A percentile compares a stretch with the other conserved stretches of the same genome.
These are phyloP conservation scores for Crypturellus undulatus DNA, from an alignment of 2,113 vertebrate species.

Conservation along the genomic window DNA sequence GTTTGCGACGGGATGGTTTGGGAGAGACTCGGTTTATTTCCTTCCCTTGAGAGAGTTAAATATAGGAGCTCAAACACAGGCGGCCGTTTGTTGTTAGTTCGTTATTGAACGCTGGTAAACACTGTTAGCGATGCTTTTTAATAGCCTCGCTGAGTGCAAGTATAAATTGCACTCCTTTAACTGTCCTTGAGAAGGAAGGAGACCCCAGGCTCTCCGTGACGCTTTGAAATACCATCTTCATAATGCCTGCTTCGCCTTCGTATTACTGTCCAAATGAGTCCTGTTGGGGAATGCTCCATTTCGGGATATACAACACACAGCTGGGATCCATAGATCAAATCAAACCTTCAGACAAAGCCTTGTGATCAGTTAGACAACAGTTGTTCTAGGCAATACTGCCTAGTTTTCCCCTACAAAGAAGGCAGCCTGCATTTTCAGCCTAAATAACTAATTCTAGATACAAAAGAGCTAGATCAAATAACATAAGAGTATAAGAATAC, in stretches of 20 bases:
- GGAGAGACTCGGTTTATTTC: not conserved
- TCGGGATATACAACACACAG: not conserved
- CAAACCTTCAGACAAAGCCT: not conserved
- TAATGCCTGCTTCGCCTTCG: not conserved
- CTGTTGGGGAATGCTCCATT: not conserved
- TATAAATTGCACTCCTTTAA: not conserved
- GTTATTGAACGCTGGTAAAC: not conserved
- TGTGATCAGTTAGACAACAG: fast-evolving
- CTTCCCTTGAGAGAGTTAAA: not conserved
- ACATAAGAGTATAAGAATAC: not conserved
- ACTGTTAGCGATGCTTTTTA: fast-evolving
- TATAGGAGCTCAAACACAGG: too few relatives aligned
- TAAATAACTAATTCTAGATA: fast-evolving
- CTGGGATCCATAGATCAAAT: not conserved
- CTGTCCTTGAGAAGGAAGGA: not conserved
- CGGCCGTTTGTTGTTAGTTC: not conserved
- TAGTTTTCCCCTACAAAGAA: not conserved
- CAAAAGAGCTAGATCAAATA: fast-evolving
- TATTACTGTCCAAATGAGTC: not conserved
- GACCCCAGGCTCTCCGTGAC: not conserved
- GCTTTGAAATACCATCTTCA: fast-evolving
- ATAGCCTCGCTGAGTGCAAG: fast-evolving
- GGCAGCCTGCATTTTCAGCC: not conserved
- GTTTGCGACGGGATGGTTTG: not conserved
- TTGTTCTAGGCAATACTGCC: fast-evolving